Evolutionary conservation across 2,797 vertebrate species (phyloP), one percentile per base, ranked within the genome.

Genomic region (Acipenser oxyrinchus): DNA sequence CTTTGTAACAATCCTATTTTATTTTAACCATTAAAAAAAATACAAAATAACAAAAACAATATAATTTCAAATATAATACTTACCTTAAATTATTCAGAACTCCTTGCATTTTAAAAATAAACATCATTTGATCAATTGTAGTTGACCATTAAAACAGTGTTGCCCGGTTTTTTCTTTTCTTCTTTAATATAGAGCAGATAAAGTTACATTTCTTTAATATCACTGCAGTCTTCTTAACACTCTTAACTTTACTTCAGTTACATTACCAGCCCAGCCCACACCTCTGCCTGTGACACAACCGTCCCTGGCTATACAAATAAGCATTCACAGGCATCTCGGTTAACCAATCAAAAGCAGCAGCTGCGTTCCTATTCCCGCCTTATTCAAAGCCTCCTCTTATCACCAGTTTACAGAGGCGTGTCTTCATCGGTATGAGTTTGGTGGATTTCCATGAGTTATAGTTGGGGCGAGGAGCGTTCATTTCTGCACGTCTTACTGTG

Each of bases 401-500:
- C 18, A 51, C 10, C 62, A 1, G 50, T 0, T 1, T 0, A 0
- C 0, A 0, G 1, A 57, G 83, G 82, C 68, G 83, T 81, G 50
- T 1, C 12, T 50, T 1, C 6, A 0, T 12, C 23, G 50, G 37
- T 70, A 60, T 49, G 67, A 0, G 75, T 60, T 71, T 3, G 7
- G 70, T 72, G 75, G 81, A 71, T 15, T 73, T 62, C 63, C 49
- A 49, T 53, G 80, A 78, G 81, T 85, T 87, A 81, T 82, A 88
- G 84, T 87, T 86, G 90, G 91, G 91, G 91, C 90, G 91, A 87
- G 90, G 95, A 81, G 93, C 95, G 95, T 96, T 97, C 94, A 81
- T 78, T 95, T 96, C 84, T 90, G 95, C 95, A 96, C 95, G 95
- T 97, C 94, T 84, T 90, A 91, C 89, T 90, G 90, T 84, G 83